A percentile compares a stretch with the other conserved stretches of the same genome.
Conservation (phyloP, 1,140 invertebrate genomes). For the Sitophilus oryzae region DNA sequence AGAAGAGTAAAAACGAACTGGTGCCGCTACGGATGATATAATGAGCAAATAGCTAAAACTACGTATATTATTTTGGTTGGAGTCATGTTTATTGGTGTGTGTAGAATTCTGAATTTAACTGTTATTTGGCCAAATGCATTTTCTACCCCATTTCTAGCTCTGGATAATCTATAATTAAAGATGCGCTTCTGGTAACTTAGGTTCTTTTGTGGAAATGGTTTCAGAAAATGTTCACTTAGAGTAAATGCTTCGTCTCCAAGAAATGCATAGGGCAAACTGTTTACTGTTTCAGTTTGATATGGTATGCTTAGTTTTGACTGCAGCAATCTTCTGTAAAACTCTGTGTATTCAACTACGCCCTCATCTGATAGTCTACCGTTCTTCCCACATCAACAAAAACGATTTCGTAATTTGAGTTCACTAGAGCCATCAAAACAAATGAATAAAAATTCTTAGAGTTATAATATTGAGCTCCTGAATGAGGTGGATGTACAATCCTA, state of each 20-base stretch:
- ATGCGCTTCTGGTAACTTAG: too few species aligned
- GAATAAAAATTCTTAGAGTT: conserved; percentile 6
- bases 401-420: too few species aligned
- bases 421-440: too few species aligned
- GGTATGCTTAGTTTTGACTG: neutral
- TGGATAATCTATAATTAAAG: neutral
- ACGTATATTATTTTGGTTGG: too few species aligned
- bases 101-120: too few species aligned
- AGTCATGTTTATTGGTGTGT: too few species aligned
- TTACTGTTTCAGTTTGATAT: neutral
- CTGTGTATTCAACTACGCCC: neutral
- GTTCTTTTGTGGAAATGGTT: neutral
- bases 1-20: too few species aligned
- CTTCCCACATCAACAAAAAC: neutral
- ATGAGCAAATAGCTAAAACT: too few species aligned
- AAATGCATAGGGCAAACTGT: too few species aligned
- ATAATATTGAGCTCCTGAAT: conserved; percentile 8
- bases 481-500: conserved; percentile 1
- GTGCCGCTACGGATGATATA: too few species aligned
- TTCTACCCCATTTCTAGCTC: neutral
- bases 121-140: too few species aligned
- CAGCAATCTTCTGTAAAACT: neutral
- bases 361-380: neutral
- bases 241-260: neutral
- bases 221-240: neutral